phyloP scores from a whole-genome alignment of 1,140 invertebrate species.

The Apolygus lucorum region DNA sequence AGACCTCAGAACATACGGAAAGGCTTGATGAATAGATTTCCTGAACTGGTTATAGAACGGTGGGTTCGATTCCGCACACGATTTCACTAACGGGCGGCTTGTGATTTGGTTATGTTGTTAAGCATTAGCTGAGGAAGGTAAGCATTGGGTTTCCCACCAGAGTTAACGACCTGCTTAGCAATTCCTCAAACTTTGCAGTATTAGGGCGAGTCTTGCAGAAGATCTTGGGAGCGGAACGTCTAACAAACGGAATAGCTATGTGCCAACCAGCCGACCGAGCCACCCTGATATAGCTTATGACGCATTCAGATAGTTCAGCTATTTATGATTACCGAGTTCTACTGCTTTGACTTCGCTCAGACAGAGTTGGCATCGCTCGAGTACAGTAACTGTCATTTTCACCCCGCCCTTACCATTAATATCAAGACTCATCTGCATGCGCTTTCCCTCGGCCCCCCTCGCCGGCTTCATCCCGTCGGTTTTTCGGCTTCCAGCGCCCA shows the following conservation, averaged over 20 bases:
- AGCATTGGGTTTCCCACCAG: neutral
- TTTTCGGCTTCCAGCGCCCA: neutral
- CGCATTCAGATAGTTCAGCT: neutral
- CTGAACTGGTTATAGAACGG: neutral
- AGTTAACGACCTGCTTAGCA: neutral
- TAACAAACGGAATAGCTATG: neutral
- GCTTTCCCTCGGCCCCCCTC: neutral
- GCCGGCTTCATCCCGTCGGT: neutral
- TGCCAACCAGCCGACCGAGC: neutral
- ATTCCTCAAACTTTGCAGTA: neutral
- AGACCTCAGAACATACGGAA: neutral
- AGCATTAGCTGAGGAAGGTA: too few relatives aligned
- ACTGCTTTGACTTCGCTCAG: neutral
- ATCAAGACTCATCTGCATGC: neutral
- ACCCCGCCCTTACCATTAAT: neutral
- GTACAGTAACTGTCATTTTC: neutral
- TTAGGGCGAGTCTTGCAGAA: neutral
- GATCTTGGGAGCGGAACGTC: neutral
- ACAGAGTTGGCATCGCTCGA: neutral
- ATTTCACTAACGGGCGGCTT: neutral
- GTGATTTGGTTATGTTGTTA: neutral
- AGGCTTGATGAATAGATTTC: neutral
- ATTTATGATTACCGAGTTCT: neutral
- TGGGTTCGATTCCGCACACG: neutral
- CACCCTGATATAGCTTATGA: neutral